Percentiles rank a stretch among this genome's conserved stretches.
These are phyloP conservation scores for Catostylus mosaicus DNA, from an alignment of 30 jellyfish, hydroid and myxozoan genomes.

Conservation along the genomic window DNA sequence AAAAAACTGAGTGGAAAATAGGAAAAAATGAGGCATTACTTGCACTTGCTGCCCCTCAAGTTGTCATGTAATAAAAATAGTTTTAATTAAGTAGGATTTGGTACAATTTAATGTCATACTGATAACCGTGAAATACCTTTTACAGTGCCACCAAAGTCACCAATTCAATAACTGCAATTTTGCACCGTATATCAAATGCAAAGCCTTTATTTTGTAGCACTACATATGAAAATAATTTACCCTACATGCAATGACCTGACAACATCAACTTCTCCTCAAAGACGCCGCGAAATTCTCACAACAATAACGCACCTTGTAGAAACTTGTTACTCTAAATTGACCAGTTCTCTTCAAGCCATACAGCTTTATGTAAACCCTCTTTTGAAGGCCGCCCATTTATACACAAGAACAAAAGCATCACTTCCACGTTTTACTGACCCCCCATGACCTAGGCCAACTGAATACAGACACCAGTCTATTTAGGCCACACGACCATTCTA, in stretches of 20 bases:
- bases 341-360: constrained; percentile 20
- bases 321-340: constrained; percentile 22
- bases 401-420: constrained; percentile 19
- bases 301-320: constrained; percentile 14
- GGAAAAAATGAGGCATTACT: too few species aligned
- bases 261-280: not conserved
- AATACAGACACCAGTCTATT: constrained; percentile 34
- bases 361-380: not conserved
- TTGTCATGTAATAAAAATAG: too few species aligned
- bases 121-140: too few species aligned
- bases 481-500: constrained; percentile 1
- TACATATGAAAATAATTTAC: not conserved
- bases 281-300: not conserved
- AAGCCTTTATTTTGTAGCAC: too few species aligned
- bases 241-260: not conserved
- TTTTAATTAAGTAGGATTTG: too few species aligned
- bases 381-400: not conserved
- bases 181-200: too few species aligned
- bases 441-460: constrained; percentile 52
- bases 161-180: too few species aligned
- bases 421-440: constrained; percentile 52
- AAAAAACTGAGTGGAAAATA: too few species aligned
- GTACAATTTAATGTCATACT: too few species aligned
- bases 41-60: too few species aligned
- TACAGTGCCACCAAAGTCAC: too few species aligned